Base-by-base conservation (phyloP, 1,140 invertebrate species). In the Acromyrmex heyeri region DNA sequence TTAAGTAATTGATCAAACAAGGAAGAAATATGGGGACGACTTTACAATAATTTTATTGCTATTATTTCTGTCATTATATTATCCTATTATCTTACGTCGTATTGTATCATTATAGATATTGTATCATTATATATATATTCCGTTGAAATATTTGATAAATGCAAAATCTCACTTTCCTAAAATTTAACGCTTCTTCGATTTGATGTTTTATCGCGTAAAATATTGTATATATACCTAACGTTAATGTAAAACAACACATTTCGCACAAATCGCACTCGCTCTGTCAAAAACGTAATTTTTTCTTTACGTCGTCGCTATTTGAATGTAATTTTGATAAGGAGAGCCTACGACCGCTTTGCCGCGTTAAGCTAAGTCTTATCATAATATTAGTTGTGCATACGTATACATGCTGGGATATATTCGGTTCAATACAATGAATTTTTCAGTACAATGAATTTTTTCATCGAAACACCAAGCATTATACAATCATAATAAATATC, bases 321-420 rank as follows among this genome's bases (percentile, higher is more conserved):
- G 57, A 83, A 64, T 55, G 8, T 83, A 83, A 83, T 83, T 83
- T 75, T 53, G 69, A 83, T 83, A 83, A 83, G 34, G 16, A 30
- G 38, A 61, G 8, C 12, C 55, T 48, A 27, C 8, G 21, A 44
- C 21, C 18, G 16, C 6, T 34, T 72, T 21, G 59, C 48, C 76
- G n/a, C 61, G 24, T 67, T 55, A 38, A 44, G 16, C 10, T 48
- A n/a, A 27, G 30, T 44, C 27, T 70, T 70, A 44, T 27, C 14
- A n/a, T 24, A 55, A 59, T 27, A 64, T 44, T 57, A 34, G 16
- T 59, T 27, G 34, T 10, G 18, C 34, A n/a, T 8, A 55, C 12
- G 18, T 16, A 18, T 6, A 61, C 24, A 34, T 34, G 24, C 24
- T 24, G 24, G 24, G 16, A 61, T 82, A 61, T 61, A 21, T 72